Percentiles rank a stretch among this genome's conserved stretches.
Conservation (phyloP, 2,113 vertebrate genomes). For the Sphaerodactylus townsendi region DNA sequence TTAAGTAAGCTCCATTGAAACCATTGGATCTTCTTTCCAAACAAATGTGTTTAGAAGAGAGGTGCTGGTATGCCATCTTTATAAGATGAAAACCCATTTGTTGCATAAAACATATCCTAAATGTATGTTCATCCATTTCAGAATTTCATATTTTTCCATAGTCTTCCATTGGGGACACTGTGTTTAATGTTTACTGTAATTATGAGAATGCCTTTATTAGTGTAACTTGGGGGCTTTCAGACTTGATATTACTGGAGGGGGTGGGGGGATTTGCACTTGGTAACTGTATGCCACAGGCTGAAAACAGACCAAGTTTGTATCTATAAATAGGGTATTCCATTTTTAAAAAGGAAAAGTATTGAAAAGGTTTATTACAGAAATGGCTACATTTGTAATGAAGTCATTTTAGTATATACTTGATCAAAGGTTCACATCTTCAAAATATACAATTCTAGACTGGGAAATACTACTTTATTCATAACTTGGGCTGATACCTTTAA, state of each 20-base stretch:
- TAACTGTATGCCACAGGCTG: constrained; percentile 68
- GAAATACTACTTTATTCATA: constrained; percentile 44
- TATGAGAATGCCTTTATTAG: constrained; percentile 51
- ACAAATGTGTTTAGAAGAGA: constrained; percentile 17
- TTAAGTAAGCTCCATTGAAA: constrained; percentile 1
- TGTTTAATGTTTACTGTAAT: constrained; percentile 48
- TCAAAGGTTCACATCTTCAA: constrained; percentile 40
- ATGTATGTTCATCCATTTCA: constrained; percentile 55
- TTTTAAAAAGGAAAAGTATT: constrained; percentile 54
- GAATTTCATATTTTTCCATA: constrained; percentile 54
- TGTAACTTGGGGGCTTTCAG: constrained; percentile 48
- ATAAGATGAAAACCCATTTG: constrained; percentile 71
- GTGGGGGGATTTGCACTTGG: constrained; percentile 51
- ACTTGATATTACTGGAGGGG: constrained; percentile 52
- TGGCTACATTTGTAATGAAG: constrained; percentile 49
- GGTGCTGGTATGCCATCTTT: constrained; percentile 66
- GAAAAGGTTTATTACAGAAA: constrained; percentile 60
- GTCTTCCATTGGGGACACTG: constrained; percentile 51
- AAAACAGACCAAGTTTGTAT: constrained; percentile 58
- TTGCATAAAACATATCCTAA: constrained; percentile 60
- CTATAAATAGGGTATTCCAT: constrained; percentile 58
- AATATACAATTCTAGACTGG: constrained; percentile 47
- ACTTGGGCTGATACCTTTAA: constrained; percentile 46
- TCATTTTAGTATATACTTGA: constrained; percentile 55
- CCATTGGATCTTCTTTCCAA: neutral